Conservation (phyloP, 2,888 invertebrate species). For the Harpalus rubripes region DNA sequence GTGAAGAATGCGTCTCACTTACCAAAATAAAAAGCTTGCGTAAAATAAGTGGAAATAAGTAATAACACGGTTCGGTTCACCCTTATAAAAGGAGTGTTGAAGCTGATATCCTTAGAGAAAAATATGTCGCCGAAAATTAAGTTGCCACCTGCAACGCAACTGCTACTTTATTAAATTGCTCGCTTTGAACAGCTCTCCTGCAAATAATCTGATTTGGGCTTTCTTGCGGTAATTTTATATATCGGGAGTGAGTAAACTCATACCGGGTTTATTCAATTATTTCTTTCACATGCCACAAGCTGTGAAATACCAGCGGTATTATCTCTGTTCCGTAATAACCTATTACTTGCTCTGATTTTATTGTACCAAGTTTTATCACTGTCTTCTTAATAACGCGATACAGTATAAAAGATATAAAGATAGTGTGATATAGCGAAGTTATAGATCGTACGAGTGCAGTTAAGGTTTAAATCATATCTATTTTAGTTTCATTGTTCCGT, state of each 20-base stretch:
- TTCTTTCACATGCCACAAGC: background rate
- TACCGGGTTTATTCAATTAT: background rate
- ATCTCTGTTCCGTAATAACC: too few species aligned
- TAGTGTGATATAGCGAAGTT: too few species aligned
- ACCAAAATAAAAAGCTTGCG: conserved; percentile 12
- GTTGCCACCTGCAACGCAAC: conserved; percentile 42
- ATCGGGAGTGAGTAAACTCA: conserved; percentile 9
- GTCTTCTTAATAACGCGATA: too few species aligned
- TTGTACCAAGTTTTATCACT: too few species aligned
- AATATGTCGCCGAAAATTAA: conserved; percentile 52
- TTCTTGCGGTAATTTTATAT: conserved; percentile 14
- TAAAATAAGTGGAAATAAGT: conserved; percentile 44
- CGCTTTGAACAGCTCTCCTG: background rate
- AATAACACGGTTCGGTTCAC: conserved; percentile 48
- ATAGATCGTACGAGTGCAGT: too few species aligned
- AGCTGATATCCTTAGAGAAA: conserved; percentile 43
- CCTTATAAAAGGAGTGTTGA: conserved; percentile 23
- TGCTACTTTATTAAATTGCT: conserved; percentile 43
- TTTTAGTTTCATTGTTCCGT: too few species aligned
- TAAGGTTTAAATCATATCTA: too few species aligned
- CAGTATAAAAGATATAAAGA: too few species aligned
- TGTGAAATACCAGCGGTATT: too few species aligned
- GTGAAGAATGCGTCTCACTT: background rate
- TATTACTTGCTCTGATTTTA: too few species aligned
- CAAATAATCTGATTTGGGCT: conserved; percentile 32